phyloP scores from a whole-genome alignment of 1,140 invertebrate genomes.

The Armadillidium nasatum region DNA sequence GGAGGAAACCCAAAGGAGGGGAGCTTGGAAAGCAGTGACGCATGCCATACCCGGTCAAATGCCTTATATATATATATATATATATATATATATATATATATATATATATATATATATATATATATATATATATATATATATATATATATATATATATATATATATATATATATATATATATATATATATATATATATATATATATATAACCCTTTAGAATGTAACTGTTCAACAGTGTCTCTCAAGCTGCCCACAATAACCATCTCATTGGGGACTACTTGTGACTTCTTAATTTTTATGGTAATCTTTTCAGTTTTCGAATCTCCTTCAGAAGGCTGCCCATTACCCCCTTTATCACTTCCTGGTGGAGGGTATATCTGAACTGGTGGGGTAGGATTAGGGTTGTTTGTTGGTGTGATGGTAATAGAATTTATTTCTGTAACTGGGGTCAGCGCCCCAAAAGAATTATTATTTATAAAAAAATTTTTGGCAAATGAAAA shows the following conservation, averaged over 20 bases:
- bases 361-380: neutral
- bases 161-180: too few relatives aligned
- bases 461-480: neutral
- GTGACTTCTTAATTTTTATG: constrained; percentile 42
- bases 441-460: constrained; percentile 19
- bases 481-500: neutral
- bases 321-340: neutral
- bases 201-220: constrained; percentile 17
- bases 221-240: constrained; percentile 36
- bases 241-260: constrained; percentile 41
- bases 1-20: too few relatives aligned
- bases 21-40: too few relatives aligned
- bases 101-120: too few relatives aligned
- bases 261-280: constrained; percentile 42
- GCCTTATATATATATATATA: too few relatives aligned
- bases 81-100: too few relatives aligned
- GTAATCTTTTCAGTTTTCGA: constrained; percentile 37
- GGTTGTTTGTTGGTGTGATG: neutral
- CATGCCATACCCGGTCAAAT: too few relatives aligned
- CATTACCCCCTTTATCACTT: too few relatives aligned
- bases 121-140: too few relatives aligned
- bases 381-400: neutral
- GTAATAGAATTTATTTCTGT: constrained; percentile 17
- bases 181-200: too few relatives aligned
- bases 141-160: too few relatives aligned